phyloP scores from a whole-genome alignment of 2,888 invertebrate genomes.

The Parnassius glacialis region DNA sequence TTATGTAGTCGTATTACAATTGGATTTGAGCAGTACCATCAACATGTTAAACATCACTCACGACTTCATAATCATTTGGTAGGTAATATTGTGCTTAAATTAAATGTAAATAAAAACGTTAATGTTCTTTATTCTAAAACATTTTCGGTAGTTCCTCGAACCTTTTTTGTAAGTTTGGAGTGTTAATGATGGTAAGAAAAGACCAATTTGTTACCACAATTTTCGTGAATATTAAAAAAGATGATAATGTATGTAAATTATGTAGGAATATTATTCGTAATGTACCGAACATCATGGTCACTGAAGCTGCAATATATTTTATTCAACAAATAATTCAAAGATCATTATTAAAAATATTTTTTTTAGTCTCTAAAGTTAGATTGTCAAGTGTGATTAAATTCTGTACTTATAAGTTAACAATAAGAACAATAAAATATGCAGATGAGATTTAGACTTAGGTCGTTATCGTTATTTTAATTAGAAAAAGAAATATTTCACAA shows the following conservation, averaged over 20 bases:
- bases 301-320: constrained; percentile 17
- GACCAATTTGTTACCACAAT: constrained; percentile 12
- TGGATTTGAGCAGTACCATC: constrained; percentile 23
- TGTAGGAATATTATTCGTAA: neutral
- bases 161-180: constrained; percentile 11
- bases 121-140: constrained; percentile 13
- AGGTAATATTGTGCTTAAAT: constrained; percentile 38
- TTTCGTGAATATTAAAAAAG: constrained; percentile 9
- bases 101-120: constrained; percentile 34
- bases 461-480: too few relatives aligned
- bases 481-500: too few relatives aligned
- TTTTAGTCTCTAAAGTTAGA: too few relatives aligned
- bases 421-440: too few relatives aligned
- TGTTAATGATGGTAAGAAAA: constrained; percentile 6
- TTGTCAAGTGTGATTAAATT: too few relatives aligned
- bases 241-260: constrained; percentile 10
- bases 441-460: too few relatives aligned
- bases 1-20: constrained; percentile 18
- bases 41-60: constrained; percentile 33
- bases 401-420: too few relatives aligned
- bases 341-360: neutral
- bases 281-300: constrained; percentile 3
- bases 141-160: constrained; percentile 17
- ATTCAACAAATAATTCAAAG: constrained; percentile 13
- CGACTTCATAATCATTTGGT: constrained; percentile 43